These are phyloP conservation scores for Bradypus variegatus DNA, from an alignment of 2,797 vertebrate species.

Conservation along the genomic window DNA sequence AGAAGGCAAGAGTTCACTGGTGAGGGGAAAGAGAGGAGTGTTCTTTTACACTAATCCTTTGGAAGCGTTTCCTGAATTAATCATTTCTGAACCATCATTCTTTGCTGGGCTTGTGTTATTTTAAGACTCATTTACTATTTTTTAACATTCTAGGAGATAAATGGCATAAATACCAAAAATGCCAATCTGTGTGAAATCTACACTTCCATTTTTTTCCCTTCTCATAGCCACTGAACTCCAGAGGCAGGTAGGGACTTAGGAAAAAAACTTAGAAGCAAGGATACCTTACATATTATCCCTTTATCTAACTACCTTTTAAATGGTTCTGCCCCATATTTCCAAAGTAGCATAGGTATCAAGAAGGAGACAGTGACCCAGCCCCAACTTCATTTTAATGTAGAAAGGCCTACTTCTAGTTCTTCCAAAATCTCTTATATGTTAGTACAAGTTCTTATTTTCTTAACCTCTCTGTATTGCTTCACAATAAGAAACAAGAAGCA, in stretches of 20 bases:
- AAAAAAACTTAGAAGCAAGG: neutral
- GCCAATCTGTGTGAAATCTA: slow-evolving; percentile 53
- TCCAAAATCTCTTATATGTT: neutral
- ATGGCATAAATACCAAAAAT: slow-evolving; percentile 59
- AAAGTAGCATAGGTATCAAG: neutral
- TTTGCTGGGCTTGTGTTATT: slow-evolving; percentile 54
- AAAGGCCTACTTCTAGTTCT: neutral
- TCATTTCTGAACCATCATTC: slow-evolving; percentile 57
- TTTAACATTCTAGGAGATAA: slow-evolving; percentile 55
- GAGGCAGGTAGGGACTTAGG: neutral
- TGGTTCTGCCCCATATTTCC: neutral
- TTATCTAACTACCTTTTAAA: neutral
- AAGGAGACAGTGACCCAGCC: neutral
- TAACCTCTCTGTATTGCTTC: neutral
- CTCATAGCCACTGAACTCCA: slow-evolving; percentile 21
- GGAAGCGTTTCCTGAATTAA: slow-evolving; percentile 51
- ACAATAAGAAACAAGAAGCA: slow-evolving; percentile 16
- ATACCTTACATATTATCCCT: neutral
- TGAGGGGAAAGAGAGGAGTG: slow-evolving; percentile 55
- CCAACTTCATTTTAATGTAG: neutral
- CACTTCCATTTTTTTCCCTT: neutral
- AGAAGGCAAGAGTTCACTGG: slow-evolving; percentile 53
- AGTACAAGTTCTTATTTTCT: neutral
- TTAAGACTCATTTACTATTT: slow-evolving; percentile 60
- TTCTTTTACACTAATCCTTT: slow-evolving; percentile 51